Percentiles rank a stretch among this genome's conserved stretches.
Conservation (phyloP, 53 echinoderm and acorn worm genomes). For the Apostichopus leukothele region DNA sequence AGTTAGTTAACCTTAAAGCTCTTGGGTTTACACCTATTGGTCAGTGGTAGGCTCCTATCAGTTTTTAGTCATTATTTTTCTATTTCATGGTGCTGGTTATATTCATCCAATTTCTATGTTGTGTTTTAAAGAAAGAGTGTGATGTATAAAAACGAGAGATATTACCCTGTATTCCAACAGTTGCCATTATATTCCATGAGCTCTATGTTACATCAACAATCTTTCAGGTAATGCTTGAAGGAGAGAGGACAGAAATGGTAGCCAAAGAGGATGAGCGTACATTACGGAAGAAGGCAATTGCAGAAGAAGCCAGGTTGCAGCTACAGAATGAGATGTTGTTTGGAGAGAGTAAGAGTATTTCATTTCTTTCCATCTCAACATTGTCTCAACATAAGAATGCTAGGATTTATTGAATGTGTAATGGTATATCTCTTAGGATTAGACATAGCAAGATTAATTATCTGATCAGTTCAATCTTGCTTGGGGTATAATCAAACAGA, state of each 20-base stretch:
- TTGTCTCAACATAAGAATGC: not conserved
- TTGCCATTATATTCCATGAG: too few relatives aligned
- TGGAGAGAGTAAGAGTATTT: constrained; percentile 55
- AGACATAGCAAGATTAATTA: not conserved
- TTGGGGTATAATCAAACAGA: not conserved
- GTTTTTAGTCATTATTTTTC: too few relatives aligned
- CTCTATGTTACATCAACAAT: too few relatives aligned
- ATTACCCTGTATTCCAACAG: not conserved
- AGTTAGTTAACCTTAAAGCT: too few relatives aligned
- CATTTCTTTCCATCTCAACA: not conserved
- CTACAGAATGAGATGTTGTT: not conserved
- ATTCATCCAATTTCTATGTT: too few relatives aligned
- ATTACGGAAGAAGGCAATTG: constrained; percentile 42
- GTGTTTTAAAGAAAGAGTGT: not conserved
- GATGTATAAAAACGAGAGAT: not conserved
- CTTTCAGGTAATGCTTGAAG: constrained; percentile 87
- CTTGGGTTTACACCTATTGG: too few relatives aligned
- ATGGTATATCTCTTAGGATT: not conserved
- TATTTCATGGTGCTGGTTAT: too few relatives aligned
- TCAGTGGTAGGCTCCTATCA: too few relatives aligned
- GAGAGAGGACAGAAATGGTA: constrained; percentile 85
- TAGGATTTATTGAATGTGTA: not conserved
- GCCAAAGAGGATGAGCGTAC: constrained; percentile 75
- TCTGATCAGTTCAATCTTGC: too few relatives aligned
- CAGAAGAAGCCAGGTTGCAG: constrained; percentile 16